Percentiles rank a stretch among this genome's conserved stretches.
Evolutionary conservation across 2,113 vertebrate species (phyloP).

Genomic region (Corydoras maculifer): DNA sequence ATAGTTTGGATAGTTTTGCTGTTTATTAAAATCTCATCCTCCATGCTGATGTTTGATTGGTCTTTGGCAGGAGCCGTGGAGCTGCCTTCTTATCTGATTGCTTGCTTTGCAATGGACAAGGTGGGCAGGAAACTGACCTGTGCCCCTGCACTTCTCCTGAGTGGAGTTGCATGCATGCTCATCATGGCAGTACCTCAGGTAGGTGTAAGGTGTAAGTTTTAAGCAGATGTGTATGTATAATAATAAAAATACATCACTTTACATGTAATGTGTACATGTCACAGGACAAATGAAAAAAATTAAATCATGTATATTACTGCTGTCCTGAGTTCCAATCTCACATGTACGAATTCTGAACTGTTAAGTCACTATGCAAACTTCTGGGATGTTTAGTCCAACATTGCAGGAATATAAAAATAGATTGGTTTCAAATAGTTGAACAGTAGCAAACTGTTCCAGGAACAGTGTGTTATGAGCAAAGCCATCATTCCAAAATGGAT

Average conservation of each 20-base stretch:
- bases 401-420: conserved; percentile 29
- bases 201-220: conserved; percentile 36
- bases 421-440: conserved; percentile 5
- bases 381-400: background rate
- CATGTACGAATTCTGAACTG: too few relatives aligned
- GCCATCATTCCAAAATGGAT: too few relatives aligned
- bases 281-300: too few relatives aligned
- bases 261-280: too few relatives aligned
- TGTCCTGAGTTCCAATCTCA: too few relatives aligned
- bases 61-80: conserved; percentile 79
- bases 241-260: too few relatives aligned
- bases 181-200: conserved; percentile 79
- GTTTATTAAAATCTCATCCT: background rate
- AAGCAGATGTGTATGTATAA: background rate
- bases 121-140: conserved; percentile 82
- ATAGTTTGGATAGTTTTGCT: too few relatives aligned
- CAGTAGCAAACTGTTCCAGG: conserved; percentile 2
- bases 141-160: conserved; percentile 71
- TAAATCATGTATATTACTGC: too few relatives aligned
- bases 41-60: conserved; percentile 35
- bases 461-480: too few relatives aligned
- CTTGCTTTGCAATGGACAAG: conserved; percentile 76
- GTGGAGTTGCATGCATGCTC: conserved; percentile 71
- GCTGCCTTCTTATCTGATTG: conserved; percentile 78
- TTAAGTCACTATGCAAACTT: too few relatives aligned